phyloP scores from a whole-genome alignment of 2,113 vertebrate species.

The Tetraodon nigroviridis region DNA sequence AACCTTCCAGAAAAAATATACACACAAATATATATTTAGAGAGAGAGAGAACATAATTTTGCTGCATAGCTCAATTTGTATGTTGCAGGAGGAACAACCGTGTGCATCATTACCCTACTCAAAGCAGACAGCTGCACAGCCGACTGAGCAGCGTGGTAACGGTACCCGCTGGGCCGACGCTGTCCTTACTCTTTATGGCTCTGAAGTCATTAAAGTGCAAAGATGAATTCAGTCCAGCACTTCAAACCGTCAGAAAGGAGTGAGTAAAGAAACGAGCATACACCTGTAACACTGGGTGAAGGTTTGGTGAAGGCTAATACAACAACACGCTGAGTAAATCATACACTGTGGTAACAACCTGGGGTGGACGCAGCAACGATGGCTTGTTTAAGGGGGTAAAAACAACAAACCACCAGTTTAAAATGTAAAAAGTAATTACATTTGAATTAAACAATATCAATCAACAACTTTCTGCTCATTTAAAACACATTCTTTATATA shows the following conservation, averaged over 20 bases:
- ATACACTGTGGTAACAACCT: too few species aligned
- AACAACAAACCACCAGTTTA: too few species aligned
- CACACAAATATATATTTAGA: too few species aligned
- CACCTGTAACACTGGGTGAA: too few species aligned
- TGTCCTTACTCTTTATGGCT: conserved; percentile 29
- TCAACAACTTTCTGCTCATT: neutral
- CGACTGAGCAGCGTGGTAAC: conserved; percentile 48
- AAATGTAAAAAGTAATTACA: too few species aligned
- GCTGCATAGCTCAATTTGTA: conserved; percentile 51
- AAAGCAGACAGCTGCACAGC: conserved; percentile 39
- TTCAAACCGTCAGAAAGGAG: too few species aligned
- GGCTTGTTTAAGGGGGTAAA: too few species aligned
- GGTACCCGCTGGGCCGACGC: conserved; percentile 26
- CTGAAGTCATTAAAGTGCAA: conserved; percentile 37
- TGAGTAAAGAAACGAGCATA: too few species aligned
- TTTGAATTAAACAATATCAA: conserved; percentile 6
- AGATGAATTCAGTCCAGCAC: conserved; percentile 21
- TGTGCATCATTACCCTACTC: conserved; percentile 8
- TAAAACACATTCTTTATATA: conserved; percentile 12
- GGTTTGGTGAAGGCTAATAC: too few species aligned
- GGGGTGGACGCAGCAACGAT: too few species aligned
- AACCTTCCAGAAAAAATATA: too few species aligned
- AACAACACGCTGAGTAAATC: too few species aligned
- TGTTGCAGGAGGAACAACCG: conserved; percentile 35
- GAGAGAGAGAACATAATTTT: neutral